Conservation (phyloP, 1,140 invertebrate genomes). For the Caenorhabditis tropicalis region DNA sequence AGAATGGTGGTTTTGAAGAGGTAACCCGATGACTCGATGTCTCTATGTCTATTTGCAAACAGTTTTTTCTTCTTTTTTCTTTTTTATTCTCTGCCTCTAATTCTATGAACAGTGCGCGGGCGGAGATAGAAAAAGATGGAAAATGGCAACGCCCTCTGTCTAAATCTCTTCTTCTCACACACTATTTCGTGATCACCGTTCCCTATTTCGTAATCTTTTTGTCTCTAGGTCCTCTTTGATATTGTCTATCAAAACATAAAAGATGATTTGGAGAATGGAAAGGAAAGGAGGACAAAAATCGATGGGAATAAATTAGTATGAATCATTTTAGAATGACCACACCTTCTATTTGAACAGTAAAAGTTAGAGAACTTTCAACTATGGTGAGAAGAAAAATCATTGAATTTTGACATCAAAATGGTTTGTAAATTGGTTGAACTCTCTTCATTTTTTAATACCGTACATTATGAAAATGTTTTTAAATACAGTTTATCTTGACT, state of each 20-base stretch:
- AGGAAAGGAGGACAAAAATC: background rate
- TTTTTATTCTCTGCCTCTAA: slow-evolving; percentile 30
- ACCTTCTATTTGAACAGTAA: too few relatives aligned
- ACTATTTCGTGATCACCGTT: slow-evolving; percentile 6
- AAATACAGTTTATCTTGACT: too few relatives aligned
- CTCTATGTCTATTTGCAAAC: slow-evolving; percentile 27
- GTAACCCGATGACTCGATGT: slow-evolving; percentile 31
- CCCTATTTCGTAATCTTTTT: slow-evolving; percentile 30
- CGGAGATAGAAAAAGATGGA: slow-evolving; percentile 2
- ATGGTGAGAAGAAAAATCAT: too few relatives aligned
- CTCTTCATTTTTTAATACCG: too few relatives aligned
- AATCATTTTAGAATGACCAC: background rate
- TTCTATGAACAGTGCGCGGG: slow-evolving; percentile 42
- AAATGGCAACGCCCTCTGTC: slow-evolving; percentile 11
- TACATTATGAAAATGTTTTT: too few relatives aligned
- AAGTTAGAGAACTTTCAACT: too few relatives aligned
- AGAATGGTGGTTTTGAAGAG: slow-evolving; percentile 3
- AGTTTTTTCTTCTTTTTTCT: slow-evolving; percentile 4
- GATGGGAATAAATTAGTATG: background rate
- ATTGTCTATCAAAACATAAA: background rate
- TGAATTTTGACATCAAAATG: too few relatives aligned
- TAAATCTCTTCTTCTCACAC: background rate
- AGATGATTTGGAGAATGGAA: background rate
- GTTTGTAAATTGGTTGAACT: too few relatives aligned
- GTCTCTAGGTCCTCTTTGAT: background rate